These are phyloP conservation scores for Speoplatyrhinus poulsoni DNA, from an alignment of 2,113 vertebrate species.

Conservation along the genomic window DNA sequence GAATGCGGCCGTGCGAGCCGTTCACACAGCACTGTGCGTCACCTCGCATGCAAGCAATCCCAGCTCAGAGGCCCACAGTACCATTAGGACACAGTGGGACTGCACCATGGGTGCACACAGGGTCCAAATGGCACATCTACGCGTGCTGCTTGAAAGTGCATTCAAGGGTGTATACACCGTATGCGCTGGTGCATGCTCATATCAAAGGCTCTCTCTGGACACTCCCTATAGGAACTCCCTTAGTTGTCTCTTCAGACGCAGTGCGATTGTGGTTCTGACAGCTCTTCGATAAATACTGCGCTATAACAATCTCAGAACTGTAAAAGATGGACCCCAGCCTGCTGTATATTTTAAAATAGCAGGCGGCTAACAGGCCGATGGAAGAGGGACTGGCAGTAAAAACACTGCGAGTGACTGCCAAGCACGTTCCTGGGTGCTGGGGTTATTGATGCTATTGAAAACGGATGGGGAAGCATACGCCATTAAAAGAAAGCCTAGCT, in stretches of 20 bases:
- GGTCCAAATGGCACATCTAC: constrained; percentile 37
- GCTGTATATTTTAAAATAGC: constrained; percentile 55
- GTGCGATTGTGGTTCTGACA: constrained; percentile 45
- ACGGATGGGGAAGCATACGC: constrained; percentile 71
- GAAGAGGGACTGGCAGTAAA: constrained; percentile 68
- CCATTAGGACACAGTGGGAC: constrained; percentile 36
- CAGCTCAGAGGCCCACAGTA: constrained; percentile 24
- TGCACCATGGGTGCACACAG: constrained; percentile 28
- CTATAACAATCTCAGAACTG: constrained; percentile 30
- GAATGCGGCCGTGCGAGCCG: constrained; percentile 21
- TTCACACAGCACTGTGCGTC: constrained; percentile 27
- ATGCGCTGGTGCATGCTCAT: constrained; percentile 13
- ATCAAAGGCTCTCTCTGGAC: constrained; percentile 34
- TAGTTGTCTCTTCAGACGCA: constrained; percentile 35
- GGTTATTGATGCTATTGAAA: constrained; percentile 67
- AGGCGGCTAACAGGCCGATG: constrained; percentile 47
- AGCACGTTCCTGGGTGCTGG: constrained; percentile 63
- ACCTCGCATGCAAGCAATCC: constrained; percentile 49
- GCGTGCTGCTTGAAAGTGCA: not conserved
- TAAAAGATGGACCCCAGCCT: constrained; percentile 44
- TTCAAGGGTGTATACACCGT: constrained; percentile 20
- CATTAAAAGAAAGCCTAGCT: constrained; percentile 58
- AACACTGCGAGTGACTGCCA: constrained; percentile 62
- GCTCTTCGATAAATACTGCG: constrained; percentile 52
- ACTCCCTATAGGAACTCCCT: constrained; percentile 25